Base-by-base conservation (phyloP, 2,888 invertebrate genomes). In the Magallana nippona region DNA sequence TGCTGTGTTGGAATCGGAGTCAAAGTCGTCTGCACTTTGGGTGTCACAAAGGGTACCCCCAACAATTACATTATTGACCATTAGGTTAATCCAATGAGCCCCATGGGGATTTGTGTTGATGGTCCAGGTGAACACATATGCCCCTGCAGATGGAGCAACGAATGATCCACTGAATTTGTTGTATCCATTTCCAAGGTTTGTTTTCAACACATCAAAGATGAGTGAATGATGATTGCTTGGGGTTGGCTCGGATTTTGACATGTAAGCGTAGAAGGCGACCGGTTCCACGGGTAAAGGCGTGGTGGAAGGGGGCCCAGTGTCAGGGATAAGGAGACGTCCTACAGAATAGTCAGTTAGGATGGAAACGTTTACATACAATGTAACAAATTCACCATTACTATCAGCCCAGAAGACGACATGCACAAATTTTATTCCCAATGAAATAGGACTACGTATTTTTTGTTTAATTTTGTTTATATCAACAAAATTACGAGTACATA, bases 121-220 rank as follows among this genome's bases (percentile, higher is more conserved):
- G 8, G 78, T 78, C 78, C 78, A 78, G 17, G 55, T 78, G 56
- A 78, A 78, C 19, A 78, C 55, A 56, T 78, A 78, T 13, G 56
- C 55, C 56, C 78, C 78, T n/a, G 56, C n/a, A 15, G 19, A 15
- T 13, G 78, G 78, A 11, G 78, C 78, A 8, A 56, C 56, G 55
- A 78, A 78, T 17, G 56, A 22, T 17, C 78, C 78, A 19, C 78
- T 78, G 55, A 55, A 55, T 78, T 78, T 78, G 32, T 78, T 78
- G 78, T 78, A 78, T 1, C 55, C 78, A 17, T 56, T 78, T 55
- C 78, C 78, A 13, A 78, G 55, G 55, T 78, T 78, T 0, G 78
- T 56, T 56, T 56, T 55, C 56, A n/a, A 10, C 0, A 78, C 78
- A 13, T 78, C 78, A 78, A 78, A 78, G n/a, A 19, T 55, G 13